Evolutionary conservation across 1,140 invertebrate species (phyloP), one percentile per base, ranked within the genome.

Genomic region (Patella vulgata): DNA sequence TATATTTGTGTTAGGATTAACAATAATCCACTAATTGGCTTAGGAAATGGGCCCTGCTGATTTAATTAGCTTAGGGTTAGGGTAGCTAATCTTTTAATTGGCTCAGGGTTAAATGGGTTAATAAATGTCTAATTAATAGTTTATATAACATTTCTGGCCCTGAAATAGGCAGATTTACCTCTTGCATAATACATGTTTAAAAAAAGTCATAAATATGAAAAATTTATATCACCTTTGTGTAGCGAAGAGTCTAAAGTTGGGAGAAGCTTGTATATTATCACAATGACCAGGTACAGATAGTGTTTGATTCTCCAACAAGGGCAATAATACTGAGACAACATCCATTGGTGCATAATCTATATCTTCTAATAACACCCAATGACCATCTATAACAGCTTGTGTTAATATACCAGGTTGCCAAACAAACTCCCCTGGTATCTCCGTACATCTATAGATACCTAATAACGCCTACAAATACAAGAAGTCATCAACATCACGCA

Each of bases 331-430:
- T 2, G 95, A 93, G 0, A 94, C 89, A 0, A 99, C 93, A 85
- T 99, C 98, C 77, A 93, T 88, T 8, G 93, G 92, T 12, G 95
- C 96, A 71, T 89, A 90, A 78, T 99, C 96, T 59, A 99, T 90
- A 82, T 99, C 97, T 88, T 99, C 97, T 40, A 99, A 81, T 0
- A 99, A 84, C 44, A 99, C 84, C 95, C 98, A 97, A 78, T 92
- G 89, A 0, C 95, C 95, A 75, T 91, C 87, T 63, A 89, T 87
- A 5, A 98, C 91, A 59, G 95, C 95, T 88, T 93, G 82, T 19
- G 81, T 79, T 42, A 85, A 63, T 6, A 77, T 90, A 43, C 97
- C 97, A 8, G 96, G 91, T 71, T 93, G 89, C 97, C 97, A 99
- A 30, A 96, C 83, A 86, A 99, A 99, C 85, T 99, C 94, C 39